Evolutionary conservation across 2,113 vertebrate genomes (phyloP).

Genomic region (Erythrocercus mccallii): DNA sequence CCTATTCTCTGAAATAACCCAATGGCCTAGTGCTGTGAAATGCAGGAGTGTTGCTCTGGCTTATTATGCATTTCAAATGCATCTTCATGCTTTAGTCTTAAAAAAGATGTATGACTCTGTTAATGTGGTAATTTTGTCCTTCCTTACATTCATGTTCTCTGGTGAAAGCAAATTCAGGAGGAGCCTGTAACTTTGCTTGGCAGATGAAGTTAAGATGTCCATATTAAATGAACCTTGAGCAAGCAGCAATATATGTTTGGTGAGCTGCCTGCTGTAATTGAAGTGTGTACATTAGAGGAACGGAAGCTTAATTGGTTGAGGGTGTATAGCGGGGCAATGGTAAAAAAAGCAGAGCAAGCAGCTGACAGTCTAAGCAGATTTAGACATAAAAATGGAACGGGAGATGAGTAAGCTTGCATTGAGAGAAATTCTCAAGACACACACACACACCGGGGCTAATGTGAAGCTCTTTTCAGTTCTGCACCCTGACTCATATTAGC

Average conservation of each 20-base stretch:
- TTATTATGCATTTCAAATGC: not conserved
- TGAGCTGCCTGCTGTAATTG: not conserved
- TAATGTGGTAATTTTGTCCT: not conserved
- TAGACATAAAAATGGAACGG: not conserved
- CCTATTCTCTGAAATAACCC: not conserved
- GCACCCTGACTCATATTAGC: not conserved
- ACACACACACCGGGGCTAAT: not conserved
- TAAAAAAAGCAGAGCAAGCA: not conserved
- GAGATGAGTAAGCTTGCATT: not conserved
- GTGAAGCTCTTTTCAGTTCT: not conserved
- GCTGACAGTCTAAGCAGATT: not conserved
- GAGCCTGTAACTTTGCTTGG: not conserved
- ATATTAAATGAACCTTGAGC: not conserved
- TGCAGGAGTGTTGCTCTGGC: not conserved
- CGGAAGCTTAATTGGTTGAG: not conserved
- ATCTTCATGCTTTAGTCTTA: not conserved
- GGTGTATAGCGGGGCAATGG: not conserved
- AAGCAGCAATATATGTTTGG: not conserved
- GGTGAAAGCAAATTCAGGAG: not conserved
- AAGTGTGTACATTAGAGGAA: not conserved
- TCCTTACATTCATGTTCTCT: not conserved
- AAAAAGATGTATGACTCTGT: not conserved
- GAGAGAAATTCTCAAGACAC: not conserved
- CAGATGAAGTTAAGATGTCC: not conserved
- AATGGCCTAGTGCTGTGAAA: not conserved